phyloP scores from a whole-genome alignment of 2,888 invertebrate genomes.

The Syrista parreyssii region DNA sequence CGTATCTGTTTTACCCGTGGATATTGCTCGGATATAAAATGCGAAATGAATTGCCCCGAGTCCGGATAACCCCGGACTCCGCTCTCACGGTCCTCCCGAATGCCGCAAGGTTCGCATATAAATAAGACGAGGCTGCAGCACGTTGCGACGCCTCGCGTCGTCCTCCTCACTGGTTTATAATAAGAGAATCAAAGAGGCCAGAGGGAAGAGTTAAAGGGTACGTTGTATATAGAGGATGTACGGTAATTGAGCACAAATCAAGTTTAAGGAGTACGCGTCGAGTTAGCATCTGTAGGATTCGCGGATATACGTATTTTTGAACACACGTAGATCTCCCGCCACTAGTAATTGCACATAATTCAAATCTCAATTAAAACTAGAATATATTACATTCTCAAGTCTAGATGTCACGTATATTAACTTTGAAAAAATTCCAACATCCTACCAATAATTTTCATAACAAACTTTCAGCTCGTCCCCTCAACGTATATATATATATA shows the following conservation, averaged over 20 bases:
- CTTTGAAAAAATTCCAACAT: neutral
- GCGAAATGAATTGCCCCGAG: conserved; percentile 61
- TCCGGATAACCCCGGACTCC: conserved; percentile 38
- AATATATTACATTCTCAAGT: neutral
- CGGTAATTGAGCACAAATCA: conserved; percentile 67
- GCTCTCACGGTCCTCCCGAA: conserved; percentile 18
- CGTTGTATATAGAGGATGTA: conserved; percentile 40
- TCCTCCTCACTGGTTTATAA: conserved; percentile 40
- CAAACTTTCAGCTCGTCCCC: neutral
- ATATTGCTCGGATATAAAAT: conserved; percentile 58
- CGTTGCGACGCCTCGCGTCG: conserved; percentile 24
- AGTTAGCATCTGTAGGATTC: conserved; percentile 38
- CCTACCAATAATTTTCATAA: neutral
- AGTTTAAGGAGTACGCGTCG: conserved; percentile 58
- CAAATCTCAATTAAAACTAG: neutral
- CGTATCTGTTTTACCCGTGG: conserved; percentile 24
- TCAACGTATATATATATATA: neutral
- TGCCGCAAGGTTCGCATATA: conserved; percentile 44
- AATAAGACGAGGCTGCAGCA: conserved; percentile 57
- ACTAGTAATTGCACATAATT: neutral
- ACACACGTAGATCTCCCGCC: neutral
- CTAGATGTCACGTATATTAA: neutral
- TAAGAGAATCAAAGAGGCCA: conserved; percentile 35
- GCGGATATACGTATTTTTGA: conserved; percentile 14
- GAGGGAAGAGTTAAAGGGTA: conserved; percentile 24